Evolutionary conservation across 2,888 invertebrate species (phyloP), one percentile per base, ranked within the genome.

Genomic region (Drosophila nigritarsus): DNA sequence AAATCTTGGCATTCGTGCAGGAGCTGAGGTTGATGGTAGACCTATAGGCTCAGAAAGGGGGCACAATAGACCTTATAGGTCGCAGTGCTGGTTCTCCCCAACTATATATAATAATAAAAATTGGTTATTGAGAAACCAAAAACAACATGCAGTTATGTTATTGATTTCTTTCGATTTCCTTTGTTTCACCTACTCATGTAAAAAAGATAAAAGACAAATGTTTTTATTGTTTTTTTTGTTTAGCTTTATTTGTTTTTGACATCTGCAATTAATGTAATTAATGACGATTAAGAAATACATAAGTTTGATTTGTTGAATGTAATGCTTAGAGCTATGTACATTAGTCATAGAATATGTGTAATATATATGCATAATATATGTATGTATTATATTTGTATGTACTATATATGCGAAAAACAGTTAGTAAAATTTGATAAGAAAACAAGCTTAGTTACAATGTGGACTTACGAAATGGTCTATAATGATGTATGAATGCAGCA

Each of bases 211-310:
- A 53, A 13, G 36, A 3, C 6, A 18, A 9, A 11, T 15, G 0
- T 27, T 34, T 38, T 45, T 60, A 24, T 29, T 32, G 29, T 48
- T 60, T 69, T 88, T 55, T 55, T 53, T 38, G 50, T 48, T 85
- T 80, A 76, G 86, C 83, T 85, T 85, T 85, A 85, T 86, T 88
- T 88, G 70, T 75, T 78, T 77, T 83, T 61, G 73, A 73, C 77
- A 64, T 59, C 62, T 61, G 63, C 59, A 48, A 15, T 45, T 24
- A 66, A 62, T 63, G 67, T 69, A 75, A 54, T 49, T 74, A 54
- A 54, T 65, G 78, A 82, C 69, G 82, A 78, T 81, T 80, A 80
- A 73, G 80, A 80, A 81, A 78, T 80, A 80, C 81, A 79, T 62
- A 73, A 45, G 11, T 58, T 54, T 61, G 45, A 60, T 50, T 72